Percentiles rank a stretch among this genome's conserved stretches.
These are phyloP conservation scores for Rhynchomys soricoides DNA, from an alignment of 2,113 vertebrate genomes.

Conservation along the genomic window DNA sequence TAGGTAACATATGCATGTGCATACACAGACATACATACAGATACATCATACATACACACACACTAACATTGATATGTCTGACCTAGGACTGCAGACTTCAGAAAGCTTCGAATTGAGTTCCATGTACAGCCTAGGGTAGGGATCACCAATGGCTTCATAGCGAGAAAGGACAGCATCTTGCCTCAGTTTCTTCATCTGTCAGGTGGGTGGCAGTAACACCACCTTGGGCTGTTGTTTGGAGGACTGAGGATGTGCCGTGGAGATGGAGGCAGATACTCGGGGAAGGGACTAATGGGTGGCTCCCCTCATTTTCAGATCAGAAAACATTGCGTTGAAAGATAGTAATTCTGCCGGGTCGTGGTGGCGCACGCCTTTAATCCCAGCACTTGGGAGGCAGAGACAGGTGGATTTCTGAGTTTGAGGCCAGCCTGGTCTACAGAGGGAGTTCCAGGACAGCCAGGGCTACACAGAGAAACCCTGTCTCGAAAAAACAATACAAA, in stretches of 20 bases:
- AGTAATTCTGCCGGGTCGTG: background rate
- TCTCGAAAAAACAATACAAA: too few relatives aligned
- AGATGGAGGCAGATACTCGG: background rate
- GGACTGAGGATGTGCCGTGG: too few relatives aligned
- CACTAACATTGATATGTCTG: background rate
- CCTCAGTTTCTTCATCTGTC: conserved; percentile 25
- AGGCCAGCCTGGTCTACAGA: too few relatives aligned
- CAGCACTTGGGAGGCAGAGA: too few relatives aligned
- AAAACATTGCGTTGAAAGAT: background rate
- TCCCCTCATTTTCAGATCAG: background rate
- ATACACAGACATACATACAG: background rate
- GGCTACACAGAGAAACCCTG: too few relatives aligned
- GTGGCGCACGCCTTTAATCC: too few relatives aligned
- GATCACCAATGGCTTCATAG: background rate
- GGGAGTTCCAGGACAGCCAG: too few relatives aligned
- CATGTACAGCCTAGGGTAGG: background rate
- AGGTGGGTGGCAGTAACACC: background rate
- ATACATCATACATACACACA: background rate
- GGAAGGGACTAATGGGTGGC: background rate
- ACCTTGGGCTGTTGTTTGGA: background rate
- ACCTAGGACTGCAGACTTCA: background rate
- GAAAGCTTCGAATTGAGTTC: background rate
- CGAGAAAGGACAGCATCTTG: background rate
- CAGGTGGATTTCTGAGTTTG: too few relatives aligned
- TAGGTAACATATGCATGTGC: background rate